Evolutionary conservation across 2,797 vertebrate genomes (phyloP), one percentile per base, ranked within the genome.

Genomic region (Acipenser transmontanus): DNA sequence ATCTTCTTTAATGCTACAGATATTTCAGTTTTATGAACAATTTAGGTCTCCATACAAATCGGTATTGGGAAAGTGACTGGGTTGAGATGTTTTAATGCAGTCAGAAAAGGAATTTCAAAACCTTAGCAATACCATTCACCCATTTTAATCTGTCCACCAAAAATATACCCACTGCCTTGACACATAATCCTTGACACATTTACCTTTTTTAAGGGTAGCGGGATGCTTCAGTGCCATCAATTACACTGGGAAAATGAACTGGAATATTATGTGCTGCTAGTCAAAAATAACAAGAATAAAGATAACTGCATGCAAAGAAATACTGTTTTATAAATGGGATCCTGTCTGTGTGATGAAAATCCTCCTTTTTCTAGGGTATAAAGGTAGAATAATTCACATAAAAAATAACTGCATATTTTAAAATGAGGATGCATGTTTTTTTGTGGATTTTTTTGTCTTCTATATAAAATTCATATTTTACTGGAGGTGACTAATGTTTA

Each of bases 251-350:
- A 88, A 89, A 88, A 87, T 67, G 75, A 87, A 80, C 81, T 78
- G 78, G 85, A 89, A 88, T 85, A 84, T 71, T 86, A 82, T 82
- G 80, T 87, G 85, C 84, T 89, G 82, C 80, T 76, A 87, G 84
- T 85, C 83, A 90, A 88, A 89, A 89, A 70, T 67, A 91, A 87
- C 84, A 89, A 91, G 88, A 91, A 91, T 91, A 93, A 93, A 89
- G 89, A 91, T 89, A 87, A 88, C 88, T 84, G 84, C 81, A 86
- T 82, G 89, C 83, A 89, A 89, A 90, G 90, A 85, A 87, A 86
- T 88, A 86, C 87, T 91, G 91, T 91, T 92, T 92, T 93, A 93
- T 93, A 92, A 93, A 93, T 93, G 84, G 83, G 81, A 75, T 81
- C 79, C 86, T 92, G 88, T 92, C 91, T 88, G 81, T 77, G 77